Base-by-base conservation (phyloP, 2,888 invertebrate species). In the Orchesellides sinensis region DNA sequence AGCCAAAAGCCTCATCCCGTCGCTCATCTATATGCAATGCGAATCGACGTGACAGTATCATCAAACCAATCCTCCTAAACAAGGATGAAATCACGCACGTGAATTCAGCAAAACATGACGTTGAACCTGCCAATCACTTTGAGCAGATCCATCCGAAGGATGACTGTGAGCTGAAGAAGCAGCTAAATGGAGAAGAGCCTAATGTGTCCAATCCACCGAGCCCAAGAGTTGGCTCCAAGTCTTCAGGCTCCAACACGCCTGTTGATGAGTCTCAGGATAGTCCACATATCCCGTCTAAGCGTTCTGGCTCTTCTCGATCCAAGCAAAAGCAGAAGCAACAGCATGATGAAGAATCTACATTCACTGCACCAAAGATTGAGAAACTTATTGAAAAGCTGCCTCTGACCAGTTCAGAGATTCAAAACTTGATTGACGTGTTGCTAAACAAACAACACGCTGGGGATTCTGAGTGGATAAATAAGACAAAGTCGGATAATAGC, bases 401-500 rank as follows among this genome's bases (percentile, higher is more conserved):
- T 87, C 92, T 98, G 63, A 95, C 95, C 86, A 95, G 96, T 88
- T 94, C 93, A 79, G 97, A 98, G 91, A 95, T 96, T 87, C 97
- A 97, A 91, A 93, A 94, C 87, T 92, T 97, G 77, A 96, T 97
- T 88, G 96, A 98, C 90, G 93, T 95, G 87, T 92, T 98, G 88
- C 92, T 97, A 88, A 96, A 96, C 91, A 96, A 96, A 90, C 96
- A 96, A 90, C 94, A 95, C 90, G 94, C 94, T 90, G 94, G 94
- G 84, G 93, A 95, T 89, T 94, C 95, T 1, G 96, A 96, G 89
- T 96, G 96, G 96, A 94, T 94, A 69, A 96, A 96, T 92, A 84
- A 87, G 81, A 83, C 87, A 69, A 86, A 86, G 72, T 74, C 87
- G 65, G 97, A 97, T 90, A 95, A 96, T 0, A 59, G 27, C 21